phyloP scores from a whole-genome alignment of 2,797 vertebrate genomes.

The Jordanella pulchra region DNA sequence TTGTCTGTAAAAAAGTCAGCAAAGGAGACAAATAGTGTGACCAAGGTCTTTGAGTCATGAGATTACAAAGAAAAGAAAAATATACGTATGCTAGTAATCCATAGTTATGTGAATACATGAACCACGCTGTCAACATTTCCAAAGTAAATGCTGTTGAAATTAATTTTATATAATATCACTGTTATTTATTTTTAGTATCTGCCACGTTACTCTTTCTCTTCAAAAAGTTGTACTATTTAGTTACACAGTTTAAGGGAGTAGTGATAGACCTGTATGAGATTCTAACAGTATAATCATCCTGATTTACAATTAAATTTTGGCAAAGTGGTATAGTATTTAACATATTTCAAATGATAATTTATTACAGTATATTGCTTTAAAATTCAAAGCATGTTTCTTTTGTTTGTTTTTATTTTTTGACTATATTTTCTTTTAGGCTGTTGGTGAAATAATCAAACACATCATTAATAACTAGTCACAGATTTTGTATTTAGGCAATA shows the following conservation, averaged over 20 bases:
- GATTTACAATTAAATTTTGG: neutral
- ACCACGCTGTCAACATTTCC: neutral
- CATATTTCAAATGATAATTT: neutral
- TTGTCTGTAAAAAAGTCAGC: slow-evolving; percentile 47
- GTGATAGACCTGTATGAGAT: neutral
- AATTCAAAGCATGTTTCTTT: neutral
- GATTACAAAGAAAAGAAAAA: neutral
- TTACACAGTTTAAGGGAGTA: too few relatives aligned
- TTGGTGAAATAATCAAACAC: neutral
- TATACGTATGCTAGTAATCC: neutral
- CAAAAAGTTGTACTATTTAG: too few relatives aligned
- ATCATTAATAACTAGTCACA: neutral
- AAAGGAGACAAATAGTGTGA: slow-evolving; percentile 36
- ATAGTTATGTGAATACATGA: too few relatives aligned
- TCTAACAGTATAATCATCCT: neutral
- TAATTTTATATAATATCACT: neutral
- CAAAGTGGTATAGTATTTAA: neutral
- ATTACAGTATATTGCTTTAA: neutral
- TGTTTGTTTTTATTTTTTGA: too few relatives aligned
- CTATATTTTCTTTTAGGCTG: too few relatives aligned
- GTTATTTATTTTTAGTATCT: too few relatives aligned
- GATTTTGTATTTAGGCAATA: neutral
- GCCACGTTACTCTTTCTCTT: too few relatives aligned
- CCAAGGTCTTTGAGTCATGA: slow-evolving; percentile 23
- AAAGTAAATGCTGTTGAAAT: neutral